These are phyloP conservation scores for Dendrolimus kikuchii DNA, from an alignment of 1,140 invertebrate genomes.

Conservation along the genomic window DNA sequence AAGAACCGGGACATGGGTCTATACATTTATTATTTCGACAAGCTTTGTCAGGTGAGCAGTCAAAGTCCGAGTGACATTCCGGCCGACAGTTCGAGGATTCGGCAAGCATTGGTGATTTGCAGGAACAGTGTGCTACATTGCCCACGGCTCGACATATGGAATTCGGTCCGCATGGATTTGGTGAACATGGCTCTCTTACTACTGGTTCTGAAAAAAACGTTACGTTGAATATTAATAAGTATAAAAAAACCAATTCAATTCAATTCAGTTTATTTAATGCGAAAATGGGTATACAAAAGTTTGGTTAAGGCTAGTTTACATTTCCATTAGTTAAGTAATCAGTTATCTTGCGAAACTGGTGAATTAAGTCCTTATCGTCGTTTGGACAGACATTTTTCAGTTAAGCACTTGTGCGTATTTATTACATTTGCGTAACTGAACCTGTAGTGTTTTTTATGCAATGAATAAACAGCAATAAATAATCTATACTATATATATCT, in stretches of 20 bases:
- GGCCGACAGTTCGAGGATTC: constrained; percentile 80
- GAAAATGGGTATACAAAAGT: no score
- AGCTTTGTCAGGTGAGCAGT: constrained; percentile 78
- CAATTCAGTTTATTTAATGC: no score
- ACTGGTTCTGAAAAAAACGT: constrained; percentile 45
- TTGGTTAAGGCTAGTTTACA: no score
- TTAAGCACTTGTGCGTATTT: no score
- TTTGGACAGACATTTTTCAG: no score
- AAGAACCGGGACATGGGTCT: constrained; percentile 83
- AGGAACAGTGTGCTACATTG: constrained; percentile 78
- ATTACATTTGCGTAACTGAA: no score
- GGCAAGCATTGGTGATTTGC: constrained; percentile 76
- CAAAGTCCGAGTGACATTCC: constrained; percentile 78
- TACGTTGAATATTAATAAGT: constrained; percentile 2
- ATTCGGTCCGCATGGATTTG: constrained; percentile 84
- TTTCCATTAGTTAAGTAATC: no score
- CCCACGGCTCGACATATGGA: constrained; percentile 77
- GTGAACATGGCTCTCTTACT: constrained; percentile 78
- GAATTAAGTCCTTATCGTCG: no score
- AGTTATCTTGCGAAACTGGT: no score
- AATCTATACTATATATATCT: no score
- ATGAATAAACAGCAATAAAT: no score
- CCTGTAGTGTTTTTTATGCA: no score
- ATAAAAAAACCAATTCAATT: background rate
- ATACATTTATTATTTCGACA: constrained; percentile 80